Base-by-base conservation (phyloP, 2,797 vertebrate species). In the Hirundo rustica region DNA sequence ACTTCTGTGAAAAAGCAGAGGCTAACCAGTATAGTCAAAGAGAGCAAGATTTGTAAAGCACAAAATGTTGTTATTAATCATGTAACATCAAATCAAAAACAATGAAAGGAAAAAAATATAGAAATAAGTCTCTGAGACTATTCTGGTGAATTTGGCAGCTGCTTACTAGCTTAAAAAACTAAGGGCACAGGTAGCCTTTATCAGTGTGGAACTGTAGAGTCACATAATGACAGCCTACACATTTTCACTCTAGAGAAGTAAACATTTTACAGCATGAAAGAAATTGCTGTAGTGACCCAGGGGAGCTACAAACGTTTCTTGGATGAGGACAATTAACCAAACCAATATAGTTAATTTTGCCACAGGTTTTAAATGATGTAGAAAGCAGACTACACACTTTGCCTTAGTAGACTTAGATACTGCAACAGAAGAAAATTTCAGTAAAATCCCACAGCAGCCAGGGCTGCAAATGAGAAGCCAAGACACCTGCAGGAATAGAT, bases 311-410 rank as follows among this genome's bases (percentile, higher is more conserved):
- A 77, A 0, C 66, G 51, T 90, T 94, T 94, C 89, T 76, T 89
- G 53, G 92, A 94, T 88, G 38, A 85, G 70, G 58, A 54, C 73
- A 94, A 92, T 93, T 96, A 96, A 95, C 74, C 64, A 91, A 96
- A 96, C 86, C 47, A 88, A 72, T 87, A 92, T 32, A 92, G 70
- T 81, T 95, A 76, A 96, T 96, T 96, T 95, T 96, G 58, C 34
- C 81, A 38, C 55, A 88, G 54, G 67, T 95, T 95, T 95, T 91
- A 87, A 96, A 74, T 67, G 29, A 92, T 89, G 83, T 88, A 84
- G 81, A 97, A 97, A 94, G 30, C 25, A 67, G 70, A 92, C 73
- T 47, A 71, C 23, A 77, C 45, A 26, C 18, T 85, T 81, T 7
- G 16, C 38, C 48, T 95, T 89, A 67, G 54, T 62, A 75, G 73